Conservation (phyloP, 2,797 vertebrate species). For the Pipistrellus nathusii region DNA sequence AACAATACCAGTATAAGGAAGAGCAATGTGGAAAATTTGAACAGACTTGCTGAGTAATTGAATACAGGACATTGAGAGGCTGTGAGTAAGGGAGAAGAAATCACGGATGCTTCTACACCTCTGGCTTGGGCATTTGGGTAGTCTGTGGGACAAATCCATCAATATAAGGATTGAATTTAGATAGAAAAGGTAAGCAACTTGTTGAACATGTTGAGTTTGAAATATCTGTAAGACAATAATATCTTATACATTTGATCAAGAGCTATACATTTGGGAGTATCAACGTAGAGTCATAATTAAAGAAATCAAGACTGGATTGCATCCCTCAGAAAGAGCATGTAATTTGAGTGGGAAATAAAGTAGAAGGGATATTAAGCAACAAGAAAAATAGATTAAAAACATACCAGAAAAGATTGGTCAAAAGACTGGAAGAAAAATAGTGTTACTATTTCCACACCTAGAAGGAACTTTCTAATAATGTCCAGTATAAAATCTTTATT, state of each 20-base stretch:
- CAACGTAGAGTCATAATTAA: not conserved
- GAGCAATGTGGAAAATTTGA: not conserved
- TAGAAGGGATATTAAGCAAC: not conserved
- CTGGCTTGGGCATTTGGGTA: not conserved
- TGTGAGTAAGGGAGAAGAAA: not conserved
- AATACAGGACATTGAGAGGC: not conserved
- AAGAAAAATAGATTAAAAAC: not conserved
- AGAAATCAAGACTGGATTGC: not conserved
- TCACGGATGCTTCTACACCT: not conserved
- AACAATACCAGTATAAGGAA: not conserved
- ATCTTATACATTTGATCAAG: too few relatives aligned
- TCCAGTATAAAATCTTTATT: not conserved
- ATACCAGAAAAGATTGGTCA: not conserved
- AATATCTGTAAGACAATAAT: not conserved
- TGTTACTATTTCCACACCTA: not conserved
- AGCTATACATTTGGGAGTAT: not conserved
- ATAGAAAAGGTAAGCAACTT: not conserved
- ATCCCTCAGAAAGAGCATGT: not conserved
- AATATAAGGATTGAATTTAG: not conserved
- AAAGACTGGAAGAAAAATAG: not conserved
- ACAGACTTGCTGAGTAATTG: not conserved
- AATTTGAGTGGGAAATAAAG: not conserved
- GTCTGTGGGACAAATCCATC: not conserved
- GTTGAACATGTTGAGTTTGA: not conserved
- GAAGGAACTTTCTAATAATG: not conserved